phyloP scores from a whole-genome alignment of 1,140 invertebrate genomes.

The Achatina immaculata region DNA sequence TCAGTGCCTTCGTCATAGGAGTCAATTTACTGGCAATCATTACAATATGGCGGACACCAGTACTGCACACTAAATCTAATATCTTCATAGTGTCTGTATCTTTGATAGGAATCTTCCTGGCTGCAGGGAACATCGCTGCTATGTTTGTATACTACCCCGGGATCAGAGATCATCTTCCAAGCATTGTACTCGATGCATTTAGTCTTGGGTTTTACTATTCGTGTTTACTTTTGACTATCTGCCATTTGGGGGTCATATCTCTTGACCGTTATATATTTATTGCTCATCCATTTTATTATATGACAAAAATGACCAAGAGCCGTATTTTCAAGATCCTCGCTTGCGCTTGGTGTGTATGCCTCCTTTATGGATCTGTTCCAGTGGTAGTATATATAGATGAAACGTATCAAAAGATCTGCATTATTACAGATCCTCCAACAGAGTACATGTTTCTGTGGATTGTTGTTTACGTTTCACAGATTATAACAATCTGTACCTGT shows the following conservation, averaged over 20 bases:
- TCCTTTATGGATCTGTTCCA: background rate
- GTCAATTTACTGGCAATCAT: too few relatives aligned
- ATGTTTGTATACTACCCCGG: too few relatives aligned
- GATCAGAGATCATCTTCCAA: too few relatives aligned
- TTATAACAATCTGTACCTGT: background rate
- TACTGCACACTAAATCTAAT: too few relatives aligned
- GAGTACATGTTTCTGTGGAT: background rate
- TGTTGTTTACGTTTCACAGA: background rate
- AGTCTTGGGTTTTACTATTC: too few relatives aligned
- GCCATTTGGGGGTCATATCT: background rate
- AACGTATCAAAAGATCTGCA: background rate
- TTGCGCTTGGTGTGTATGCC: background rate
- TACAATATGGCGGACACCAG: too few relatives aligned
- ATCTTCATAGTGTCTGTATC: too few relatives aligned
- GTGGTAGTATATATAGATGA: background rate
- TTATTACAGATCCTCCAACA: background rate
- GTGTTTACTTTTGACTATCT: too few relatives aligned
- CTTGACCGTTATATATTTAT: background rate
- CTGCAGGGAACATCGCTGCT: too few relatives aligned
- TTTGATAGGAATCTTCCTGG: too few relatives aligned
- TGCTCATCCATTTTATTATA: slow-evolving; percentile 1
- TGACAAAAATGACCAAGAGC: background rate
- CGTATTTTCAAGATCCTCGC: background rate
- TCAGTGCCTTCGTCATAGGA: too few relatives aligned
- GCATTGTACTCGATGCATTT: too few relatives aligned